Evolutionary conservation across 2,113 vertebrate species (phyloP).

Genomic region (Gallinago paraguaiae): DNA sequence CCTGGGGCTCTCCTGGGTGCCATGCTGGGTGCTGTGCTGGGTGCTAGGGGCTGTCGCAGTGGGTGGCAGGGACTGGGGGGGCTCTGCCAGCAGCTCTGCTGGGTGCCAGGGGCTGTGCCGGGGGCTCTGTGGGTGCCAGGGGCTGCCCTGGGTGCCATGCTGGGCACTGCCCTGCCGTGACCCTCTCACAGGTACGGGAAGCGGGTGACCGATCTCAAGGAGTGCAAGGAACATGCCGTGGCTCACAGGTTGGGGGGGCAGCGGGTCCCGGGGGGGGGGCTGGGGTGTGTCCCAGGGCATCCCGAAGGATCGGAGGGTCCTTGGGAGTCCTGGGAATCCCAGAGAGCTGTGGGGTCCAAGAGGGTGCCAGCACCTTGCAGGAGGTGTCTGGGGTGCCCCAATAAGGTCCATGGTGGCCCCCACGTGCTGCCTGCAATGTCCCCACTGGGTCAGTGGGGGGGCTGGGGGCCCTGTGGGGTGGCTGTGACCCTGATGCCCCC

Average conservation of each 20-base stretch:
- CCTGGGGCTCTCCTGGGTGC: no score
- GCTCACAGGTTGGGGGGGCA: slow-evolving; percentile 76
- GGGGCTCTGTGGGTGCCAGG: not conserved
- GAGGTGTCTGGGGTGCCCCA: no score
- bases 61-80: no score
- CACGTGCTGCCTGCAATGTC: not conserved
- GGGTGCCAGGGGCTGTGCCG: not conserved
- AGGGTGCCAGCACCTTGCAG: not conserved
- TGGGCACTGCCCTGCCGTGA: not conserved
- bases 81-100: no score
- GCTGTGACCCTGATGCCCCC: not conserved
- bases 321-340: not conserved
- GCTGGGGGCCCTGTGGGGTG: not conserved
- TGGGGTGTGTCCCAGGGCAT: not conserved
- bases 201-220: slow-evolving; percentile 87
- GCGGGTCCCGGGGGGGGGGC: no score
- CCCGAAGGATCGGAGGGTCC: not conserved
- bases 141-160: not conserved
- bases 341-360: no score
- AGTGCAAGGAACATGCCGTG: slow-evolving; percentile 84
- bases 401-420: not conserved
- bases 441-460: not conserved
- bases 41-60: no score
- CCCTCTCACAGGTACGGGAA: slow-evolving; percentile 81
- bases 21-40: no score